Conservation (phyloP, 2,113 vertebrate species). For the Erythrocebus patas region DNA sequence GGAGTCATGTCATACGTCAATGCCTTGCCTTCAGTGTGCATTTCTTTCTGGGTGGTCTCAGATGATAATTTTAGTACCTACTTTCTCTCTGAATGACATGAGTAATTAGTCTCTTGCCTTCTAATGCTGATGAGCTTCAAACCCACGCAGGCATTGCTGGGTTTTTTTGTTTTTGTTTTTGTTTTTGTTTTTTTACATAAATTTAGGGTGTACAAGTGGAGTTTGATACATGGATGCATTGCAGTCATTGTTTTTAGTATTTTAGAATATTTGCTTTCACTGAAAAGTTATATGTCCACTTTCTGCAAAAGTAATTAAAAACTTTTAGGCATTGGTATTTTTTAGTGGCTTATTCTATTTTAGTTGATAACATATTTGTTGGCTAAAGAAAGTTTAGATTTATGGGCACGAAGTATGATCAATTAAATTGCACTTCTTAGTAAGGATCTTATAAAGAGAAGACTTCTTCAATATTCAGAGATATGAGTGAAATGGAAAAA, state of each 20-base stretch:
- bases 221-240: neutral
- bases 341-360: neutral
- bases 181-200: neutral
- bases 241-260: neutral
- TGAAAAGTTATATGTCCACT: neutral
- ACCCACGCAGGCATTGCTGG: neutral
- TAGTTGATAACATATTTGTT: neutral
- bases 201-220: neutral
- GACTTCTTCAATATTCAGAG: neutral
- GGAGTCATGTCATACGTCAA: fast-evolving
- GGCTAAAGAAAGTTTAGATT: neutral
- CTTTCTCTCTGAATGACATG: neutral
- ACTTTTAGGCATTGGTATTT: neutral
- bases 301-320: neutral
- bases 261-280: neutral
- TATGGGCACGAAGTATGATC: neutral
- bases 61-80: neutral
- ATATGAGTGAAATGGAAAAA: neutral
- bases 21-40: fast-evolving
- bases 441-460: neutral
- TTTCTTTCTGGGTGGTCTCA: neutral
- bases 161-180: no score
- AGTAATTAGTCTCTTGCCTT: neutral
- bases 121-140: neutral
- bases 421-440: neutral